Conservation (phyloP, 2,888 invertebrate genomes). For the Dione vanillae region DNA sequence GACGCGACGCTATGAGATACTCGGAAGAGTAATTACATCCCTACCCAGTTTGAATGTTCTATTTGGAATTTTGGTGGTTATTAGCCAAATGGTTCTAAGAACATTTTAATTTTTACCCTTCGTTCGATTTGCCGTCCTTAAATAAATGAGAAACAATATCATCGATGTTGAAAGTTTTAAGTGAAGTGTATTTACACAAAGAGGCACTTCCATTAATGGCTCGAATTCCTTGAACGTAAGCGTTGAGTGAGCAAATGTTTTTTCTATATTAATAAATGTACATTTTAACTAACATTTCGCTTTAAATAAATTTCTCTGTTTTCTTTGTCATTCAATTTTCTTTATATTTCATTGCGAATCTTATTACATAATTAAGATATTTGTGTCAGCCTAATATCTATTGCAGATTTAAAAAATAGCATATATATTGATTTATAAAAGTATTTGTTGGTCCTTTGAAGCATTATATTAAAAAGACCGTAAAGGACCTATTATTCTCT, state of each 20-base stretch:
- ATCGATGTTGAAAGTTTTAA: constrained; percentile 33
- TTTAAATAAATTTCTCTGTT: background rate
- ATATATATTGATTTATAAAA: background rate
- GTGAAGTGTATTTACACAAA: constrained; percentile 18
- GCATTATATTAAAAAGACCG: background rate
- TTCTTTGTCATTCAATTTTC: background rate
- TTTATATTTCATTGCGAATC: background rate
- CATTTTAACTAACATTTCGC: background rate
- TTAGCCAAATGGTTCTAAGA: constrained; percentile 42
- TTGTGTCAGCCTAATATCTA: too few species aligned
- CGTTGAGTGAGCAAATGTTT: constrained; percentile 13
- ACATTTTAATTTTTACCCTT: constrained; percentile 44
- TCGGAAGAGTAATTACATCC: constrained; percentile 18
- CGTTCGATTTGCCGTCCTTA: constrained; percentile 41
- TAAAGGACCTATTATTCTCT: constrained; percentile 15
- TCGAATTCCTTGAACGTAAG: constrained; percentile 20
- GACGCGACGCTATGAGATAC: background rate
- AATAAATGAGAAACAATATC: constrained; percentile 40
- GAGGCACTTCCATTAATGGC: constrained; percentile 22
- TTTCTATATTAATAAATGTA: background rate
- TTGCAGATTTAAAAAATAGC: too few species aligned
- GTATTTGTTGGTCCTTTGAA: background rate
- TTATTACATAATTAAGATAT: too few species aligned
- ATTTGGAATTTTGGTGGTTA: constrained; percentile 38
- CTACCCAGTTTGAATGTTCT: constrained; percentile 32